phyloP scores from a whole-genome alignment of 30 jellyfish, hydroid and myxozoan genomes.

The Nemopilema nomurai region DNA sequence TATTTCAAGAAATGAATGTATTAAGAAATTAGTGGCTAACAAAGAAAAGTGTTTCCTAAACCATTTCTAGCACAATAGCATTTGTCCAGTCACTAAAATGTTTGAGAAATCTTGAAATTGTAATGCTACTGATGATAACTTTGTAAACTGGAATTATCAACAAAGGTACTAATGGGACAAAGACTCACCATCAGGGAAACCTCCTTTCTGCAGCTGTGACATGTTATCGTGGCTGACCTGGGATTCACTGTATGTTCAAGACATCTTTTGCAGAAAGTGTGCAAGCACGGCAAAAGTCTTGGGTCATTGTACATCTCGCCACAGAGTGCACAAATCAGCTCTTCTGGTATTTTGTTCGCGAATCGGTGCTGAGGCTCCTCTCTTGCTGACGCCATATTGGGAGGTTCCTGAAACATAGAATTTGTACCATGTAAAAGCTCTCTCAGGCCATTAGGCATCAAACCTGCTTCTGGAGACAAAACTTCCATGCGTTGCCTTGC shows the following conservation, averaged over 20 bases:
- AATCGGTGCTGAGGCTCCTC: conserved; percentile 73
- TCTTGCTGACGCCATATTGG: conserved; percentile 80
- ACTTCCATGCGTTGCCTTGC: neutral
- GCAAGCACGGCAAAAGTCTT: conserved; percentile 93
- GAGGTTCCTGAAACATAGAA: conserved; percentile 72
- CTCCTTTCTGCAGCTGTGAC: conserved; percentile 97
- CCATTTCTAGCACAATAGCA: too few relatives aligned
- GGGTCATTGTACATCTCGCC: conserved; percentile 96
- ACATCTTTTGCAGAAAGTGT: conserved; percentile 95
- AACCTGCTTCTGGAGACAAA: neutral
- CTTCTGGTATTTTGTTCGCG: conserved; percentile 71
- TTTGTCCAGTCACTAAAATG: too few relatives aligned
- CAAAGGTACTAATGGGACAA: too few relatives aligned
- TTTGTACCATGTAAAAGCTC: neutral
- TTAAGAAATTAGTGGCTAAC: too few relatives aligned
- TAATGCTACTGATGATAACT: too few relatives aligned
- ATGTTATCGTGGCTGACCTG: conserved; percentile 88
- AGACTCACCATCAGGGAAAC: conserved; percentile 75
- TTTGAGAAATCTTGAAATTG: neutral
- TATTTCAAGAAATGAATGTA: too few relatives aligned
- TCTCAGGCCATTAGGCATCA: conserved; percentile 15
- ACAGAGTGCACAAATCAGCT: conserved; percentile 87
- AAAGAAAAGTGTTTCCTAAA: too few relatives aligned
- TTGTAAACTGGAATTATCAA: too few relatives aligned
- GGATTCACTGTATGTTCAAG: conserved; percentile 96